Base-by-base conservation (phyloP, 2,888 invertebrate species). In the Chymomyza caudatula region DNA sequence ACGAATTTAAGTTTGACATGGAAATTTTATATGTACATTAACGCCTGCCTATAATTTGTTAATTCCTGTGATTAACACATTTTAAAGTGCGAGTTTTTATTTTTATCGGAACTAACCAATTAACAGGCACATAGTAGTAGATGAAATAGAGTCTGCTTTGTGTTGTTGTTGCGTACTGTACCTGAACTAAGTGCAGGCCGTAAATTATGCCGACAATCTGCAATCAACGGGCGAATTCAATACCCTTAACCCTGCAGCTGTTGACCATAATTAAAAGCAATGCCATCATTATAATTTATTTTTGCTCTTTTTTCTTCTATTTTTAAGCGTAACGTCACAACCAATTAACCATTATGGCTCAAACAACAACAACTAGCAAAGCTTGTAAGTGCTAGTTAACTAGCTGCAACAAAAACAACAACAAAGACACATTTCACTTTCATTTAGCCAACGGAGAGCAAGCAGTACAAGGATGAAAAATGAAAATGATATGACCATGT, bases 401-500 rank as follows among this genome's bases (percentile, higher is more conserved):
- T 47, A 17, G 29, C 47, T 6, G 15, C 6, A 44, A 44, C 47
- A 47, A 5, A 8, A 15, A 47, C 47, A 47, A 5, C 15, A 4
- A 37, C 37, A 37, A 17, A 47, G 15, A 47, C 60, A 69, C 81
- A 74, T 82, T 86, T 82, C 85, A 85, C 81, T 82, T 82, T 82
- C 81, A 69, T 82, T 81, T 71, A 61, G 53, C 58, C 49, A 52
- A 56, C 47, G 70, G 29, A 20, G 51, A 19, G 60, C 67, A 53
- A 17, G 11, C 20, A 22, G 44, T 15, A 23, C 11, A 47, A 44
- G n/a, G 15, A 58, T 74, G 69, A 81, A 81, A 81, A 84, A 84
- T 86, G 78, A 78, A 86, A 81, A 81, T 78, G 79, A 85, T 85
- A 78, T 73, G 69, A 25, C 81, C 81, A 86, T 85, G 77, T 82